A percentile compares a stretch with the other conserved stretches of the same genome.
Conservation (phyloP, 2,113 vertebrate genomes). For the Bos indicus region DNA sequence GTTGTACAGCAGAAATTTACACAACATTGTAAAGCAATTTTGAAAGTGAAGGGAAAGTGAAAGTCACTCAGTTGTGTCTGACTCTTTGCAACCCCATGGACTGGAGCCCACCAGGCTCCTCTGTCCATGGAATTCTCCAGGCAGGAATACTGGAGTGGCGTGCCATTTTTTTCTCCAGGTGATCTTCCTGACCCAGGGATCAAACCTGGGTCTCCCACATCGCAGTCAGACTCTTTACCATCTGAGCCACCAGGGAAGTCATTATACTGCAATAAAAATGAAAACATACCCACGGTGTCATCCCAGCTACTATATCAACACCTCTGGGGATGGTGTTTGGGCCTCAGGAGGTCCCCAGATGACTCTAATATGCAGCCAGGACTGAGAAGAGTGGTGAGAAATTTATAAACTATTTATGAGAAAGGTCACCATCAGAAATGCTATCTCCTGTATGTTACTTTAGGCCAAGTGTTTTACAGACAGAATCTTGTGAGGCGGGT, state of each 20-base stretch:
- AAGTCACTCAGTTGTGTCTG: not conserved
- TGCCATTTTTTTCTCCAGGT: not conserved
- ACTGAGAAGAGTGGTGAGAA: not conserved
- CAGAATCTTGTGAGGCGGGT: not conserved
- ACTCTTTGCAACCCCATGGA: not conserved
- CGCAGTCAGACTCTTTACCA: fast-evolving
- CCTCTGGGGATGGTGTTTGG: not conserved
- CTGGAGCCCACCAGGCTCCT: not conserved
- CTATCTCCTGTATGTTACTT: not conserved
- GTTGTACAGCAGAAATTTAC: not conserved
- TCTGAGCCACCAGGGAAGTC: not conserved
- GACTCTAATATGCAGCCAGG: not conserved
- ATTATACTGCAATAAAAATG: not conserved
- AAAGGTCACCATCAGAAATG: not conserved
- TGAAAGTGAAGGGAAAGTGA: not conserved
- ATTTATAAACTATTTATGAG: not conserved
- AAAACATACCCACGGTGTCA: not conserved
- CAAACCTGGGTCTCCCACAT: not conserved
- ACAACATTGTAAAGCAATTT: not conserved
- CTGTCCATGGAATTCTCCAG: not conserved
- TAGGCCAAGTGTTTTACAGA: not conserved
- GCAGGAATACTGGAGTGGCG: not conserved
- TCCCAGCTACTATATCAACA: not conserved
- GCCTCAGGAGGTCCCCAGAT: not conserved
- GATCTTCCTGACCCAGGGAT: not conserved